Evolutionary conservation across 2,888 invertebrate species (phyloP), one percentile per base, ranked within the genome.

Genomic region (Ennomos quercinarius): DNA sequence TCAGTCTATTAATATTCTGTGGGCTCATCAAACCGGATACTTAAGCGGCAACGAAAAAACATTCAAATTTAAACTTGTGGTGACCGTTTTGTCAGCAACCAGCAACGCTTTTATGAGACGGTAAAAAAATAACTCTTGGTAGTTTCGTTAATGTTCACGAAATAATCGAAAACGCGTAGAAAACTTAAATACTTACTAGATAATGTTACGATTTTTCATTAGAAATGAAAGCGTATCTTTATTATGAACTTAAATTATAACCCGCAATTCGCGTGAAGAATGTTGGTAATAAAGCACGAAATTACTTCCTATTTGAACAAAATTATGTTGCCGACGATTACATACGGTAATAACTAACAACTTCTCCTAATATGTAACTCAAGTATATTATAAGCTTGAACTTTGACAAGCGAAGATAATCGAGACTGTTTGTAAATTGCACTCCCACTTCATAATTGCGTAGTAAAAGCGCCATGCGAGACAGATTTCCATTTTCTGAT

Each of bases 161-260:
- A 27, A 27, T 6, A 27, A 4, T 27, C 10, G 11, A 45, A 59
- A 49, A 44, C 35, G 40, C 36, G 11, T 40, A 17, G 12, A 43
- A 42, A n/a, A 37, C 49, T 11, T 11, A 57, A 55, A 47, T 46
- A 27, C 2, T 27, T 27, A 51, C 63, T 59, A 63, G 53, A 41
- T 65, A 72, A 72, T 69, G 47, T 72, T 67, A 72, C 66, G 48
- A 72, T 75, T 72, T n/a, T 74, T 72, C 57, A 70, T 78, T 70
- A 69, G 56, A 73, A 70, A 82, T 78, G 87, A 89, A 88, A 89
- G 89, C 86, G 87, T 87, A 74, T 81, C 85, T 77, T 67, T 74
- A 67, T 80, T 81, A 78, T 78, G 77, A 78, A 78, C 76, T 78
- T 78, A 84, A 86, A 88, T 86, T 84, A 84, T 74, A 71, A 76